Evolutionary conservation across 2,113 vertebrate genomes (phyloP).

Genomic region (Xenus cinereus): DNA sequence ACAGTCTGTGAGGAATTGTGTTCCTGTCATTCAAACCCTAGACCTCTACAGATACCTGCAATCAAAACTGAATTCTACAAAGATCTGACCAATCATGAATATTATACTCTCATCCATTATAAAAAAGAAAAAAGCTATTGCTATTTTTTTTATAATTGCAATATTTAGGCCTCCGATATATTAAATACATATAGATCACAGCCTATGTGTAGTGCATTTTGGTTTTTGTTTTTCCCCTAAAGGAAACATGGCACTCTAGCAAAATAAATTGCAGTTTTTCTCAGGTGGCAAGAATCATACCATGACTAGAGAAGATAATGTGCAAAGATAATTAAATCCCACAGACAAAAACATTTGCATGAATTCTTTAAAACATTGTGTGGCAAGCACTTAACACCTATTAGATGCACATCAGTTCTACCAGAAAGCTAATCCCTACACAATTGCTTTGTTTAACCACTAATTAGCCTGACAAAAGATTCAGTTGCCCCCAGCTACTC

Average conservation of each 20-base stretch:
- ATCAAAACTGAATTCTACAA: not conserved
- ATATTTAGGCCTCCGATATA: not conserved
- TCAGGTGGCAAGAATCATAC: not conserved
- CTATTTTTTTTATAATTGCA: not conserved
- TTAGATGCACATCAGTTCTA: not conserved
- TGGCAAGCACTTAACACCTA: not conserved
- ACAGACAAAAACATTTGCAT: not conserved
- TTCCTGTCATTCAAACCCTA: not conserved
- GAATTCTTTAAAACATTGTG: not conserved
- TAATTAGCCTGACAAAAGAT: not conserved
- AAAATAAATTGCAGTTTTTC: not conserved
- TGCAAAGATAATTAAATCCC: not conserved
- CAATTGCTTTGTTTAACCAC: not conserved
- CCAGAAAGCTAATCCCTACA: not conserved
- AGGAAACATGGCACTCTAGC: not conserved
- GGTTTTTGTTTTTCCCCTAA: fast-evolving
- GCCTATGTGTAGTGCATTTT: not conserved
- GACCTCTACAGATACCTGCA: not conserved
- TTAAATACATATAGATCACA: not conserved
- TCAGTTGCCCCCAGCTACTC: not conserved
- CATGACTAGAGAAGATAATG: not conserved
- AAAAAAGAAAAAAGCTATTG: not conserved
- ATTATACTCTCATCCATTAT: not conserved
- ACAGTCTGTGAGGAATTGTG: not conserved
- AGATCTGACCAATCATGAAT: not conserved